A percentile compares a stretch with the other conserved stretches of the same genome.
phyloP scores from a whole-genome alignment of 1,140 invertebrate species.

The Drosophila orena region DNA sequence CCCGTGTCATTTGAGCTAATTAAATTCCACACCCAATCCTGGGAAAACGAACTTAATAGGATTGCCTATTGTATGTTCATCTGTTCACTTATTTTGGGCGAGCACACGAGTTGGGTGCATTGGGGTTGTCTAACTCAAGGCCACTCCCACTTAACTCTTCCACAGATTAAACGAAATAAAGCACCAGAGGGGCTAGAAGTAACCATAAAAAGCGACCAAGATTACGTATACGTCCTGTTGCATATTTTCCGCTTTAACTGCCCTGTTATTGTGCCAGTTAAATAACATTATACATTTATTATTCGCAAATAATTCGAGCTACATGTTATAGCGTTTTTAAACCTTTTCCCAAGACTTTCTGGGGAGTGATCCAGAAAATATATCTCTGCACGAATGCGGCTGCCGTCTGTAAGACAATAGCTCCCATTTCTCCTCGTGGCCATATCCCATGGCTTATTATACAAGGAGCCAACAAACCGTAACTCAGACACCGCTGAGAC shows the following conservation, averaged over 20 bases:
- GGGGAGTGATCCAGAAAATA: not conserved
- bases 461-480: slow-evolving; percentile 51
- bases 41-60: slow-evolving; percentile 4
- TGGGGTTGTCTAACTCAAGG: not conserved
- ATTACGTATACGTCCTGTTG: not conserved
- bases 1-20: slow-evolving; percentile 15
- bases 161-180: not conserved
- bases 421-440: slow-evolving; percentile 5
- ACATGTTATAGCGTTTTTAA: not conserved
- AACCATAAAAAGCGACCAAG: no score
- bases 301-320: no score
- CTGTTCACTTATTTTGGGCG: no score
- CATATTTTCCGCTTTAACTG: not conserved
- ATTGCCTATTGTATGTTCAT: not conserved
- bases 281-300: not conserved
- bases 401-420: slow-evolving; percentile 1
- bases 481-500: slow-evolving; percentile 48
- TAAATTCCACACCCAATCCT: slow-evolving; percentile 11
- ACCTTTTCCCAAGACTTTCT: not conserved
- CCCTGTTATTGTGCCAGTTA: not conserved
- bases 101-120: not conserved
- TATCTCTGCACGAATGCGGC: slow-evolving; percentile 10
- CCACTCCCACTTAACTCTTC: not conserved
- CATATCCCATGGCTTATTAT: slow-evolving; percentile 49
- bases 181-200: not conserved